These are phyloP conservation scores for Anaspis maculata DNA, from an alignment of 2,888 invertebrate genomes.

Conservation along the genomic window DNA sequence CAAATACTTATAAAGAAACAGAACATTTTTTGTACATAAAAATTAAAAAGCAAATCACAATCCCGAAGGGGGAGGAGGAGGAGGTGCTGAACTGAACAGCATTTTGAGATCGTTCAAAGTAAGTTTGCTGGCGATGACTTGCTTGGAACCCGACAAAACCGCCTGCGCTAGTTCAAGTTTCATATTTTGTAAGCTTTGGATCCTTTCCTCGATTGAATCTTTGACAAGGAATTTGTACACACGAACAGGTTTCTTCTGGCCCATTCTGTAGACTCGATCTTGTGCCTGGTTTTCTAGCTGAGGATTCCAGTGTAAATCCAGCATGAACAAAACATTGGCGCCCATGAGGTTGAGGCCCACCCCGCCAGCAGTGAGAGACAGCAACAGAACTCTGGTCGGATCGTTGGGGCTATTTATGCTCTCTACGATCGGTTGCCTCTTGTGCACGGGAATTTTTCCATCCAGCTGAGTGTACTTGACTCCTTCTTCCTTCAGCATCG, in stretches of 20 bases:
- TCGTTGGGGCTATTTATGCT: conserved; percentile 57
- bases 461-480: conserved; percentile 60
- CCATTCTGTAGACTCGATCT: conserved; percentile 87
- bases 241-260: conserved; percentile 72
- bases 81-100: conserved; percentile 48
- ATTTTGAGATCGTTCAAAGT: conserved; percentile 70
- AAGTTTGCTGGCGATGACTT: conserved; percentile 58
- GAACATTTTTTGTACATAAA: too few relatives aligned
- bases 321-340: conserved; percentile 80
- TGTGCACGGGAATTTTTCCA: conserved; percentile 65
- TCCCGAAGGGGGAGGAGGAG: neutral
- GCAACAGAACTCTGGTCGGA: conserved; percentile 47
- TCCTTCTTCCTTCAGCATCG: conserved; percentile 48
- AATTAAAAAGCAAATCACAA: conserved; percentile 1
- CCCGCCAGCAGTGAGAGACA: conserved; percentile 85
- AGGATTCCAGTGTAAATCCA: conserved; percentile 97
- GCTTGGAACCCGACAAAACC: conserved; percentile 65
- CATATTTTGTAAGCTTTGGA: conserved; percentile 68
- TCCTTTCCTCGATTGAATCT: conserved; percentile 83
- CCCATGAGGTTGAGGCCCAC: conserved; percentile 91
- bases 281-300: conserved; percentile 91
- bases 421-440: conserved; percentile 61
- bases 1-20: neutral
- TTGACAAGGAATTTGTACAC: conserved; percentile 82
- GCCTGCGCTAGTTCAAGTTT: conserved; percentile 71